Evolutionary conservation across 2,113 vertebrate species (phyloP).

Genomic region (Orthonyx spaldingii): DNA sequence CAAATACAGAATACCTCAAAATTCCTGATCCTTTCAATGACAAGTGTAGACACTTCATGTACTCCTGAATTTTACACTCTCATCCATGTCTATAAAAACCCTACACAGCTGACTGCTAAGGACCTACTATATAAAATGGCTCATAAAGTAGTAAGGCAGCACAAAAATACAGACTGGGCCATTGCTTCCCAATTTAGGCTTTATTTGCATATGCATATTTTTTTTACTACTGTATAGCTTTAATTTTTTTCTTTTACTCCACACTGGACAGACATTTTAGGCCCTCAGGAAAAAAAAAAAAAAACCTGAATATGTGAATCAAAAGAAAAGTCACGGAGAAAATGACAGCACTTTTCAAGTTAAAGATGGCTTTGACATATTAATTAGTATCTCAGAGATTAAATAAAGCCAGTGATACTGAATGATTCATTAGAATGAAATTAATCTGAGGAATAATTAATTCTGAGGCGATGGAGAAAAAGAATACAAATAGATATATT

Average conservation of each 20-base stretch:
- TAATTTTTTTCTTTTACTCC: neutral
- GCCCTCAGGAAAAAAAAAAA: neutral
- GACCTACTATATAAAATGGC: neutral
- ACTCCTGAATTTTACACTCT: neutral
- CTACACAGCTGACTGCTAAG: neutral
- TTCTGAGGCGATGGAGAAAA: neutral
- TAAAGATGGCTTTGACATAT: constrained; percentile 5
- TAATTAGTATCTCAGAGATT: constrained; percentile 22
- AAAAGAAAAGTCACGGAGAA: constrained; percentile 20
- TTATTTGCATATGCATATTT: neutral
- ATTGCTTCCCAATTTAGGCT: neutral
- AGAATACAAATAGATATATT: constrained; percentile 24
- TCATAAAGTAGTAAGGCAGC: neutral
- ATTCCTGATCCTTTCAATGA: neutral
- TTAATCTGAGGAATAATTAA: constrained; percentile 33
- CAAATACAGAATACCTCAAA: neutral
- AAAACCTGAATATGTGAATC: neutral
- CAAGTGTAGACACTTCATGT: neutral
- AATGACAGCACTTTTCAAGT: constrained; percentile 2
- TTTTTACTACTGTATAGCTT: neutral
- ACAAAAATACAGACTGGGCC: neutral
- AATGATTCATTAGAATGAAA: constrained; percentile 39
- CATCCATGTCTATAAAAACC: neutral
- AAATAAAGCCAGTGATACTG: neutral
- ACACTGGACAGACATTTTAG: neutral